phyloP scores from a whole-genome alignment of 1,140 invertebrate genomes.

The Bicyclus anynana region DNA sequence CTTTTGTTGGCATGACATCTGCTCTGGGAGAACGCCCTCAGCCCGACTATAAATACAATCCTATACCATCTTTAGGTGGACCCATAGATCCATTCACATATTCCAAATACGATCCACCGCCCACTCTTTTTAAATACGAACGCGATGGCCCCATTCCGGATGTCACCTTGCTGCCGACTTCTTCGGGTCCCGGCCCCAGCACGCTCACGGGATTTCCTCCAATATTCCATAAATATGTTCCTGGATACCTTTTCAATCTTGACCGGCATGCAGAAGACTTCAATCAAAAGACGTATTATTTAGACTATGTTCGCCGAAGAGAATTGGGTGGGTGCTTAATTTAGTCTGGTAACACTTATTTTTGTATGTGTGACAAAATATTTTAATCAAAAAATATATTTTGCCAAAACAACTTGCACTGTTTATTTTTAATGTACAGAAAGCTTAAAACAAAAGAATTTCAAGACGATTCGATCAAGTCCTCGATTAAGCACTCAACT shows the following conservation, averaged over 20 bases:
- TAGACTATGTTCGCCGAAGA: constrained; percentile 72
- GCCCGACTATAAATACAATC: constrained; percentile 64
- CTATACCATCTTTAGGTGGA: constrained; percentile 56
- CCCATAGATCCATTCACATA: constrained; percentile 59
- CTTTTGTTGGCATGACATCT: constrained; percentile 66
- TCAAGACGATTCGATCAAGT: constrained; percentile 58
- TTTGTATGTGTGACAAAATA: constrained; percentile 17
- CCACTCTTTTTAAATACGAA: constrained; percentile 65
- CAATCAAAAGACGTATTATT: constrained; percentile 70
- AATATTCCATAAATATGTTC: constrained; percentile 67
- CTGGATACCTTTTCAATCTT: constrained; percentile 63
- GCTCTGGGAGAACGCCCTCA: constrained; percentile 54
- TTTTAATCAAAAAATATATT: constrained; percentile 8
- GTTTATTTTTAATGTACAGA: constrained; percentile 14
- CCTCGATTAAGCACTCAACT: constrained; percentile 67
- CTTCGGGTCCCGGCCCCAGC: constrained; percentile 49
- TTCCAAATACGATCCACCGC: constrained; percentile 45
- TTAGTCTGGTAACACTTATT: constrained; percentile 50
- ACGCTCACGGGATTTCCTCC: constrained; percentile 66
- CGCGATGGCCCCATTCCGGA: constrained; percentile 64
- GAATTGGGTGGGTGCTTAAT: constrained; percentile 75
- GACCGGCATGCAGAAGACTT: constrained; percentile 67
- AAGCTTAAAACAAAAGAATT: constrained; percentile 34
- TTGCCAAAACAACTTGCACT: constrained; percentile 3
- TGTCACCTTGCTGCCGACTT: constrained; percentile 47